Percentiles rank a stretch among this genome's conserved stretches.
Conservation (phyloP, 2,797 vertebrate species). For the Falco novaeseelandiae region DNA sequence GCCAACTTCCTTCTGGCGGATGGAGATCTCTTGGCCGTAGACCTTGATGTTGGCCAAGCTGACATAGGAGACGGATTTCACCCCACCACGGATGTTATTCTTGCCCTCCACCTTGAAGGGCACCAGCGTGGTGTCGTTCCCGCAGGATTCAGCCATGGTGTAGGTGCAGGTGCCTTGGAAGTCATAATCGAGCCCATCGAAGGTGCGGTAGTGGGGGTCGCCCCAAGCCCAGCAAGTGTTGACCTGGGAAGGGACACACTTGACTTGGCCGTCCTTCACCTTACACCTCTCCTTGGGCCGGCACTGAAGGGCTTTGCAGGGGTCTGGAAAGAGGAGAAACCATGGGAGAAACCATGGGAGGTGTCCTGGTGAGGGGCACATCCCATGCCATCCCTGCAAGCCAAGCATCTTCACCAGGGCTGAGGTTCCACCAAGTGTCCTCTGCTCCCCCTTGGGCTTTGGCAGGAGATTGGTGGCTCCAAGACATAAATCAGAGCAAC, state of each 20-base stretch:
- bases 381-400: background rate
- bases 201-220: constrained; percentile 88
- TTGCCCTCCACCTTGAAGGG: constrained; percentile 83
- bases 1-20: constrained; percentile 75
- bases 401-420: fast-evolving
- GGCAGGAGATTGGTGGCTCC: background rate
- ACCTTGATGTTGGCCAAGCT: constrained; percentile 75
- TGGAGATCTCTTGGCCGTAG: constrained; percentile 71
- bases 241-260: constrained; percentile 66
- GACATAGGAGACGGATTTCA: constrained; percentile 76
- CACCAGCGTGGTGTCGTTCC: constrained; percentile 68
- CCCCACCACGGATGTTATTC: constrained; percentile 78
- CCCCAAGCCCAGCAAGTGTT: constrained; percentile 84
- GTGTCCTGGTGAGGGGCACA: background rate
- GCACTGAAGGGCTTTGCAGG: constrained; percentile 73
- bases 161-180: constrained; percentile 91
- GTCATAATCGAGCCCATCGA: constrained; percentile 82
- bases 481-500: background rate
- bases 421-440: background rate
- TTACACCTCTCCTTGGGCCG: constrained; percentile 76
- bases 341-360: background rate
- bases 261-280: constrained; percentile 56
- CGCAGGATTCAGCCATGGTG: constrained; percentile 77
- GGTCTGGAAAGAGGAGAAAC: background rate
- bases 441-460: background rate